Evolutionary conservation across 2,797 vertebrate genomes (phyloP).

Genomic region (Ara ararauna): DNA sequence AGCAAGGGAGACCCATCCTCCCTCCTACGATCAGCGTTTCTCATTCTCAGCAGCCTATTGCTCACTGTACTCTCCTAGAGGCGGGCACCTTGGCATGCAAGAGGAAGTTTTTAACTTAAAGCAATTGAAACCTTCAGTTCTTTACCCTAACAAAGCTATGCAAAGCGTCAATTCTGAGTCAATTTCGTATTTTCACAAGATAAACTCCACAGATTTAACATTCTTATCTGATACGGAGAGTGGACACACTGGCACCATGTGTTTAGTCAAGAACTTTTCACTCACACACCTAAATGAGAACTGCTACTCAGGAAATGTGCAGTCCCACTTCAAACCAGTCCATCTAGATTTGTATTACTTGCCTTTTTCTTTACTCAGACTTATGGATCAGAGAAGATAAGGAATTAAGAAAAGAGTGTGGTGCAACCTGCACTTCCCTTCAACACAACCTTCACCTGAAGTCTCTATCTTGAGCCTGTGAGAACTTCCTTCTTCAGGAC

Average conservation of each 20-base stretch:
- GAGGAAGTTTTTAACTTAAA: not conserved
- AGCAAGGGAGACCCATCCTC: not conserved
- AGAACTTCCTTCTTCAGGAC: not conserved
- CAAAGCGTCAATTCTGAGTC: not conserved
- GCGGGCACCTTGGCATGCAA: not conserved
- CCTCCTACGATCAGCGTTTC: not conserved
- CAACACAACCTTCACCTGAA: not conserved
- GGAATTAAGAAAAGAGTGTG: not conserved
- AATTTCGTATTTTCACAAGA: fast-evolving
- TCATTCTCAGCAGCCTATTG: not conserved
- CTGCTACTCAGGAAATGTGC: not conserved
- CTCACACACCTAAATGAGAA: not conserved
- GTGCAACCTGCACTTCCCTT: not conserved
- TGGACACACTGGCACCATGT: not conserved
- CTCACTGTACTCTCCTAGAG: not conserved
- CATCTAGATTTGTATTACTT: not conserved
- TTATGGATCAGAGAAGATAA: not conserved
- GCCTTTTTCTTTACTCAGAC: not conserved
- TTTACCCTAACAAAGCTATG: not conserved
- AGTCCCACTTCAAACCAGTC: not conserved
- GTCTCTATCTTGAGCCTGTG: not conserved
- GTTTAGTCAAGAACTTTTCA: not conserved
- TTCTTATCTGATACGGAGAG: not conserved
- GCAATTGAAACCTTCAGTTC: not conserved
- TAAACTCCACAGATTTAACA: not conserved